A percentile compares a stretch with the other conserved stretches of the same genome.
Evolutionary conservation across 2,797 vertebrate species (phyloP).

Genomic region (Cuculus canorus): DNA sequence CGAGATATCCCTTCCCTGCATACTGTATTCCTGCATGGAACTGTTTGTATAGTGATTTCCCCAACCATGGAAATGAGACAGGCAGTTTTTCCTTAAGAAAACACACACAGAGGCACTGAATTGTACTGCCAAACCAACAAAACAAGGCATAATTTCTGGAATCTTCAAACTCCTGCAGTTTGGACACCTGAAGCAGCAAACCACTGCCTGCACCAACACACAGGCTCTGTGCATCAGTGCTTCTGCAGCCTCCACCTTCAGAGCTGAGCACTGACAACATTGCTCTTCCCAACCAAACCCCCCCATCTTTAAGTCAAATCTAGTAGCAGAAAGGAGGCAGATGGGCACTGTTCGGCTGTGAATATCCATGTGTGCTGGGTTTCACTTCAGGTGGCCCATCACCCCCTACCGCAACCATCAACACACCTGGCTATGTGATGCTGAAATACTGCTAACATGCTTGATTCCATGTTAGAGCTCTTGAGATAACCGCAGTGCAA

Average conservation of each 20-base stretch:
- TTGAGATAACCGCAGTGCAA: neutral
- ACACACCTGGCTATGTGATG: rapidly evolving
- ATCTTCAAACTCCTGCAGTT: neutral
- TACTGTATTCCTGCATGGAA: neutral
- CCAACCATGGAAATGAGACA: neutral
- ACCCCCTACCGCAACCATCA: neutral
- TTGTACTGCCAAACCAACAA: neutral
- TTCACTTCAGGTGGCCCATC: neutral
- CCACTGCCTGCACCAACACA: neutral
- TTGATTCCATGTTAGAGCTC: neutral
- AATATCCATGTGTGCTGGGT: neutral
- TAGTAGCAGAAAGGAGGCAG: neutral
- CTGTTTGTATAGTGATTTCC: neutral
- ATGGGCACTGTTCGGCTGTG: neutral
- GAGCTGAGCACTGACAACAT: rapidly evolving
- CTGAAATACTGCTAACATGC: rapidly evolving
- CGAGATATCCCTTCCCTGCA: rapidly evolving
- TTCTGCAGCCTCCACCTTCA: neutral
- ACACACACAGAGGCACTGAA: rapidly evolving
- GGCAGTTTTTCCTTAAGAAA: neutral
- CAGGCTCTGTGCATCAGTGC: rapidly evolving
- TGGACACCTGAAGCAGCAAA: neutral
- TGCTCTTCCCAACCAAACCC: neutral
- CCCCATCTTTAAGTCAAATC: neutral
- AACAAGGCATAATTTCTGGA: neutral